Percentiles rank a stretch among this genome's conserved stretches.
Evolutionary conservation across 2,888 invertebrate genomes (phyloP).

Genomic region (Corbicula japonica): DNA sequence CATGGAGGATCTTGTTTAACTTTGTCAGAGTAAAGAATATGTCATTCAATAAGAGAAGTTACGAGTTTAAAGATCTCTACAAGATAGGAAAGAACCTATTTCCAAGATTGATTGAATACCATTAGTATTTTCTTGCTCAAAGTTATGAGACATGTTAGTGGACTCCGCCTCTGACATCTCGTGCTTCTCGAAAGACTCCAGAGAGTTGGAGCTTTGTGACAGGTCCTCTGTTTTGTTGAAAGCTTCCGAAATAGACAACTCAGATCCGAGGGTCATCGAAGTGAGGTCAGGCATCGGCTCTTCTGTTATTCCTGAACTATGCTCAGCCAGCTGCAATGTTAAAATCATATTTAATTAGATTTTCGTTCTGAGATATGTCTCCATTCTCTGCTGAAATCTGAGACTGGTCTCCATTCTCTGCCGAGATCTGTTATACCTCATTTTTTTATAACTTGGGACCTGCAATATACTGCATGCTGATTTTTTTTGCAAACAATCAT

Average conservation of each 20-base stretch:
- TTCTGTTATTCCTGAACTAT: slow-evolving; percentile 71
- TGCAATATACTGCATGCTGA: too few species aligned
- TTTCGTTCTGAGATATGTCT: background rate
- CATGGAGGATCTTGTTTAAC: too few species aligned
- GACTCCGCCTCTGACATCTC: slow-evolving; percentile 63
- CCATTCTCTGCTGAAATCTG: slow-evolving; percentile 1
- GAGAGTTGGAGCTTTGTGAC: slow-evolving; percentile 64
- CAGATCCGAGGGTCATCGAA: slow-evolving; percentile 68
- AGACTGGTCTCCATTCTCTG: too few species aligned
- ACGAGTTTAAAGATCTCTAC: too few species aligned
- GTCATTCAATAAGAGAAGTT: too few species aligned
- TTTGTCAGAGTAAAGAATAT: too few species aligned
- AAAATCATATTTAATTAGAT: background rate
- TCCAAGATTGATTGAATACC: too few species aligned
- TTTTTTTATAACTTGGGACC: too few species aligned
- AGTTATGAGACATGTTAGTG: slow-evolving; percentile 18
- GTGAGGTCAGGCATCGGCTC: slow-evolving; percentile 70
- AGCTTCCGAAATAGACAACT: slow-evolving; percentile 64
- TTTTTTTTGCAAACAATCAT: too few species aligned
- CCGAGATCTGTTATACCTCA: too few species aligned
- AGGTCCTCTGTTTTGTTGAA: slow-evolving; percentile 56
- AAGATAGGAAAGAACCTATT: too few species aligned
- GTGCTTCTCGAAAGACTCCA: slow-evolving; percentile 73
- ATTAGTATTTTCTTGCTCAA: too few species aligned
- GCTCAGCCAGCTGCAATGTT: slow-evolving; percentile 59